phyloP scores from a whole-genome alignment of 2,797 vertebrate genomes.

The Mormyrus hasselquistii region DNA sequence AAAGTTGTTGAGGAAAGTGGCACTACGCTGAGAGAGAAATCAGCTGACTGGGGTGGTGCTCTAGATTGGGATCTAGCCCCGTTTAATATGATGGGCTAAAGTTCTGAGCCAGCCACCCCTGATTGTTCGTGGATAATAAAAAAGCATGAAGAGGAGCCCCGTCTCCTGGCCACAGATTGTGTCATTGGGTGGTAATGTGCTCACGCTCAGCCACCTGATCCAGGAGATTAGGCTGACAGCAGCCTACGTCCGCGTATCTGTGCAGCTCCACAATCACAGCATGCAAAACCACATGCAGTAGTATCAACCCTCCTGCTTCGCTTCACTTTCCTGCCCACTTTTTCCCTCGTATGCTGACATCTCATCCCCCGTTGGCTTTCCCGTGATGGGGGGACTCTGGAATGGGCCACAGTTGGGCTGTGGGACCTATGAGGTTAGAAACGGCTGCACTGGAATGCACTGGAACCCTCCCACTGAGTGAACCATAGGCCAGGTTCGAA shows the following conservation, averaged over 20 bases:
- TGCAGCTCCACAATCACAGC: constrained; percentile 28
- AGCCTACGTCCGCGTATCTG: constrained; percentile 34
- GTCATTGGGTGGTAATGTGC: constrained; percentile 52
- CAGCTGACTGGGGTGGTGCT: not conserved
- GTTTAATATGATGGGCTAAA: constrained; percentile 6
- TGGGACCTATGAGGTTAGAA: constrained; percentile 21
- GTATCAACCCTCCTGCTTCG: constrained; percentile 30
- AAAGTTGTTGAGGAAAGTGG: not conserved
- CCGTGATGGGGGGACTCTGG: not conserved
- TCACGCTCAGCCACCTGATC: constrained; percentile 37
- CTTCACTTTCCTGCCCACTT: constrained; percentile 33
- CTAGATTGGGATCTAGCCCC: constrained; percentile 19
- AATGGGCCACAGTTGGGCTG: constrained; percentile 8
- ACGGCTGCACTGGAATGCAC: not conserved
- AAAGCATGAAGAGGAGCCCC: not conserved
- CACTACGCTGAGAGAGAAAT: not conserved
- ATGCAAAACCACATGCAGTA: not conserved
- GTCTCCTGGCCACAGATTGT: constrained; percentile 50
- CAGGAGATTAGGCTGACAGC: constrained; percentile 62
- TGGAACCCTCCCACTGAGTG: not conserved
- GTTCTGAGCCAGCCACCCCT: constrained; percentile 10
- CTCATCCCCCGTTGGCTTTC: not conserved
- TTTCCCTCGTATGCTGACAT: not conserved
- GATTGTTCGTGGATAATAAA: constrained; percentile 35
- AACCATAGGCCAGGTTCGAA: constrained; percentile 26